Evolutionary conservation across 2,888 invertebrate genomes (phyloP), one percentile per base, ranked within the genome.

Genomic region (Tetragonula carbonaria): DNA sequence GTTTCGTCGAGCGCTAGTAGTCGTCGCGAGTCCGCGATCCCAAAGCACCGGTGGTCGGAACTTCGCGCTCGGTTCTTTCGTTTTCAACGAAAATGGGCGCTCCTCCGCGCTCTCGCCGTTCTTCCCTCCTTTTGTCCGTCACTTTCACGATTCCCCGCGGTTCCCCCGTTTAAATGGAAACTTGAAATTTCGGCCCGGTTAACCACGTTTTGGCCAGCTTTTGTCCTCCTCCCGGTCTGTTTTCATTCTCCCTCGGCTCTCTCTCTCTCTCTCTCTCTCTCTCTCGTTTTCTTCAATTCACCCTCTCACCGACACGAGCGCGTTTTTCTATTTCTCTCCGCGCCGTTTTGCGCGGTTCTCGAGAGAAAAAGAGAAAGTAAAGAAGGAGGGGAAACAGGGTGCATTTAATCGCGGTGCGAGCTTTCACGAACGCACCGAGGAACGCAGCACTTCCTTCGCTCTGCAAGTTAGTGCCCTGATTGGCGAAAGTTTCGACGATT

Each of bases 141-240:
- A 45, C 74, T 74, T 82, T 73, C 72, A 16, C 75, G 66, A 18
- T 21, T 53, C 18, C 23, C 33, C 59, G 75, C 71, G 55, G 67
- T 70, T 70, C 57, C 28, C 28, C 28, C 73, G 14, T 51, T 55
- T 53, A 65, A 84, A 84, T 82, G 73, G 82, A 70, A 74, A 50
- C 68, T 57, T 73, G 77, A 82, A 84, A 76, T 82, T 83, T 68
- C 73, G 74, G 38, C 72, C 57, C 33, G 67, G 67, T 50, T 70
- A n/a, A 18, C 51, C 59, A 18, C 62, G 50, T 62, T 33, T 28
- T 4, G 53, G n/a, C 45, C 53, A 63, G 74, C 70, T 80, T 74
- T 80, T 82, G 70, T 74, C 57, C 45, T 45, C 45, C 45, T 38
- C 45, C 5, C 38, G 38, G 6, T 28, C 59, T 72, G 74, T 71